phyloP scores from a whole-genome alignment of 2,797 vertebrate species.

The Molossus molossus region DNA sequence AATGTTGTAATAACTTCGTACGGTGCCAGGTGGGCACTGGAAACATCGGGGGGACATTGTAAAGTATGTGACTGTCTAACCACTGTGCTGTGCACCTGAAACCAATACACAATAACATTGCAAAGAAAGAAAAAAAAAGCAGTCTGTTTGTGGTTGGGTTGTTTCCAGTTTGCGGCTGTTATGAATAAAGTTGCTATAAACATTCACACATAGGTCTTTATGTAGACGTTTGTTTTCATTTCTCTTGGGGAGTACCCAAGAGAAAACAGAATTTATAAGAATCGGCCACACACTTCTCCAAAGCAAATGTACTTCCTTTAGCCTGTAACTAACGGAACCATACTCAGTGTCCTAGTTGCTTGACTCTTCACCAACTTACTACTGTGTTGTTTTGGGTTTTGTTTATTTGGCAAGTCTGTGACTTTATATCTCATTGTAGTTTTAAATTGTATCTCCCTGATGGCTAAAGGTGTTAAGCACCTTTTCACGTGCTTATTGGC shows the following conservation, averaged over 20 bases:
- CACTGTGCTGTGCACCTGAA: not conserved
- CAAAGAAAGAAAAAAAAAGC: not conserved
- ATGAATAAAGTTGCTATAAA: not conserved
- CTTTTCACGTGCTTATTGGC: not conserved
- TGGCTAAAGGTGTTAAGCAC: not conserved
- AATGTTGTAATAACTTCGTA: not conserved
- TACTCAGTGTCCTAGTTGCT: accelerated
- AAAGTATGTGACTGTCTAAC: not conserved
- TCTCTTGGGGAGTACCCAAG: not conserved
- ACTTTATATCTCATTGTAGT: not conserved
- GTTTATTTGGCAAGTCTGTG: not conserved
- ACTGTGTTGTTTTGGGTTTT: not conserved
- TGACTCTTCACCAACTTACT: not conserved
- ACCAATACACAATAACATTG: not conserved
- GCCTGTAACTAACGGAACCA: too few relatives aligned
- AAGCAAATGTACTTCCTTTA: too few relatives aligned
- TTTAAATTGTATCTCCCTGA: slow-evolving; percentile 36
- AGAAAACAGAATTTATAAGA: not conserved
- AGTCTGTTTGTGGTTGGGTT: not conserved
- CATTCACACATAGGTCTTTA: not conserved
- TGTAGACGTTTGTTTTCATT: not conserved
- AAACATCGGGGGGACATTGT: not conserved
- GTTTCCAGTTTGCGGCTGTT: not conserved
- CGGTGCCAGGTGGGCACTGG: not conserved
- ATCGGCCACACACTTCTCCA: not conserved